Evolutionary conservation across 1,140 invertebrate species (phyloP).

Genomic region (Papilio helenus): DNA sequence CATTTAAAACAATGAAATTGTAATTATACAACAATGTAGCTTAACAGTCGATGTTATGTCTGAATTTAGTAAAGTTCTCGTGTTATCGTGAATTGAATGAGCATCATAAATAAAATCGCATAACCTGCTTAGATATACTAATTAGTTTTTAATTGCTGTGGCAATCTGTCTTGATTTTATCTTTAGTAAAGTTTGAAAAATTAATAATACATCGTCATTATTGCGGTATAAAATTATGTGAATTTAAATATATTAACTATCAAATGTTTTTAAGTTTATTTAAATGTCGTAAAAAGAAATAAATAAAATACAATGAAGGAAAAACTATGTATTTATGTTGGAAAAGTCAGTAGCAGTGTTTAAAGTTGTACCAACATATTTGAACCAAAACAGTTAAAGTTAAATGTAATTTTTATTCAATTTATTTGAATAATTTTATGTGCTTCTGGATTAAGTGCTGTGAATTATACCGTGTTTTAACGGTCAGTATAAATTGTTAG

Average conservation of each 20-base stretch:
- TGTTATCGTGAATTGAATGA: neutral
- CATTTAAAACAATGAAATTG: neutral
- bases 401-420: too few relatives aligned
- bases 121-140: constrained; percentile 18
- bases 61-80: neutral
- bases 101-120: constrained; percentile 12
- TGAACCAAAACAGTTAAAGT: neutral
- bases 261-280: neutral
- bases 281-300: neutral
- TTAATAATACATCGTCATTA: neutral
- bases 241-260: neutral
- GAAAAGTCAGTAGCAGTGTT: neutral
- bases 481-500: neutral
- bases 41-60: neutral
- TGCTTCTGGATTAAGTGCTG: too few relatives aligned
- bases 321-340: neutral
- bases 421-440: too few relatives aligned
- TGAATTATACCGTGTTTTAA: neutral
- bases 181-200: constrained; percentile 1
- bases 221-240: neutral
- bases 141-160: constrained; percentile 13
- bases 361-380: neutral
- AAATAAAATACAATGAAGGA: neutral
- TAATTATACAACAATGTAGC: neutral
- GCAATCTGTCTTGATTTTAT: constrained; percentile 17